A percentile compares a stretch with the other conserved stretches of the same genome.
phyloP scores from a whole-genome alignment of 2,888 invertebrate species.

The Agrochola lota region DNA sequence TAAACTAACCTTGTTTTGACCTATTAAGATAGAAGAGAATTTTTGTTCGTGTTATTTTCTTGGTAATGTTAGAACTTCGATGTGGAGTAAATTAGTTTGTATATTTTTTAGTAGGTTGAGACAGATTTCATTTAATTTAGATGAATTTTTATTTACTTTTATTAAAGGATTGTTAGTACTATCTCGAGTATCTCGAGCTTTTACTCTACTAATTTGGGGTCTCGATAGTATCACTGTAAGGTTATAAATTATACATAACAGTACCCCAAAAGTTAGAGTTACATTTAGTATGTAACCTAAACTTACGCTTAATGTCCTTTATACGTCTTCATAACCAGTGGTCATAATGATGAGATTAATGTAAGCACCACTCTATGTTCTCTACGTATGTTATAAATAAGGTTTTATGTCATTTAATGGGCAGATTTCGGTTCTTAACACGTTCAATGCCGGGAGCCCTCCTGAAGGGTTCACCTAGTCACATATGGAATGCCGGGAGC shows the following conservation, averaged over 20 bases:
- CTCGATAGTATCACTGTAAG: slow-evolving; percentile 8
- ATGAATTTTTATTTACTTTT: background rate
- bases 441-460: no score
- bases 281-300: slow-evolving; percentile 1
- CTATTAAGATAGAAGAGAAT: slow-evolving; percentile 33
- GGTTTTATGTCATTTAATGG: background rate
- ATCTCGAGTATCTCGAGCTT: background rate
- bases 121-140: background rate
- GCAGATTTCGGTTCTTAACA: background rate
- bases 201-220: background rate
- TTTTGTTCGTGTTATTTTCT: slow-evolving; percentile 35
- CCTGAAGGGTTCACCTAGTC: no score
- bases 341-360: slow-evolving; percentile 16
- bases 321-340: slow-evolving; percentile 13
- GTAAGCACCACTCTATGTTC: background rate
- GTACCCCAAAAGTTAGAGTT: slow-evolving; percentile 24
- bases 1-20: slow-evolving; percentile 45
- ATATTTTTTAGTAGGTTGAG: background rate
- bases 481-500: no score
- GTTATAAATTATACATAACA: background rate
- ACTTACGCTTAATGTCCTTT: slow-evolving; percentile 11
- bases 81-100: slow-evolving; percentile 15
- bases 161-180: background rate
- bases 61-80: slow-evolving; percentile 20
- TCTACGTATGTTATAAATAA: background rate